Conservation (phyloP, 1,140 invertebrate genomes). For the Branchinecta lynchi region DNA sequence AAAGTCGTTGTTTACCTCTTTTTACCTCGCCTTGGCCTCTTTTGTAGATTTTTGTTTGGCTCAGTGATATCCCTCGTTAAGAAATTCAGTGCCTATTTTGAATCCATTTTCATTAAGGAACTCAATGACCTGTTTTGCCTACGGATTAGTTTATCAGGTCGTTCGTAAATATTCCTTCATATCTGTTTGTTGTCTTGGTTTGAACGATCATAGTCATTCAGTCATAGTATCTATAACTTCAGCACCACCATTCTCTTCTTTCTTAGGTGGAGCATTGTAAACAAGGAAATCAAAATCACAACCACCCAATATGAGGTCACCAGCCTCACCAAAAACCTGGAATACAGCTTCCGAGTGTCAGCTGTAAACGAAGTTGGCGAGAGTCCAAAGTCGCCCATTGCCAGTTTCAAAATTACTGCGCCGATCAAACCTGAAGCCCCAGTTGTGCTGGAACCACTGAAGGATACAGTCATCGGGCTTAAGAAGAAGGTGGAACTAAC, state of each 20-base stretch:
- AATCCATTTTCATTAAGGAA: too few species aligned
- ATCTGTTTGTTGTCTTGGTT: too few species aligned
- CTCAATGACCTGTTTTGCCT: too few species aligned
- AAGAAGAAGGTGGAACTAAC: conserved; percentile 46
- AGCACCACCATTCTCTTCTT: neutral
- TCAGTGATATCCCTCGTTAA: too few species aligned
- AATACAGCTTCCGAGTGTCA: conserved; percentile 55
- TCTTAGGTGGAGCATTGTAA: conserved; percentile 48
- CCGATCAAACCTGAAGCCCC: conserved; percentile 38
- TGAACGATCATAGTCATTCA: too few species aligned
- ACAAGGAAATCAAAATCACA: conserved; percentile 38
- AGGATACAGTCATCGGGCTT: conserved; percentile 40
- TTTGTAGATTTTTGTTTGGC: too few species aligned
- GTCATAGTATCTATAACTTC: too few species aligned
- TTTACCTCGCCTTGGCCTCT: too few species aligned
- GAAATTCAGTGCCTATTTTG: too few species aligned
- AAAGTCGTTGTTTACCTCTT: too few species aligned
- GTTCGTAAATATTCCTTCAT: too few species aligned
- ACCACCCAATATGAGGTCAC: conserved; percentile 46
- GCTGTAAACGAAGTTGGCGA: conserved; percentile 60
- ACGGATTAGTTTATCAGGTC: too few species aligned
- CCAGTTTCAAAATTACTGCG: conserved; percentile 40
- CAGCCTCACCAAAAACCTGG: conserved; percentile 48
- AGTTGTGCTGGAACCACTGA: conserved; percentile 43
- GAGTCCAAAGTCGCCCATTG: conserved; percentile 39